Base-by-base conservation (phyloP, 2,888 invertebrate genomes). In the Pyrrhopygopsis socrates region DNA sequence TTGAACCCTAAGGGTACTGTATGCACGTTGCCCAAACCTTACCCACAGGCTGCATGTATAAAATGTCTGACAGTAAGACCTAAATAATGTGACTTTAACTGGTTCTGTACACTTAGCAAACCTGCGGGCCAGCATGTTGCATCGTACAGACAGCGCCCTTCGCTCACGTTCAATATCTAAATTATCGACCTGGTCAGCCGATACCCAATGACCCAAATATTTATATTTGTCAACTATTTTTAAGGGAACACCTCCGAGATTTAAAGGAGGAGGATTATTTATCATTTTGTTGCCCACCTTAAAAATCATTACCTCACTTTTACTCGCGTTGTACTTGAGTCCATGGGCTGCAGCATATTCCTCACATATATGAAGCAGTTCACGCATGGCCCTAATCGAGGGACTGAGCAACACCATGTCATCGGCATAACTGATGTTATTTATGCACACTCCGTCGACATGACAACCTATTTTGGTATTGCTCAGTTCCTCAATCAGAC, bases 371-470 rank as follows among this genome's bases (percentile, higher is more conserved):
- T 0, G 15, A 34, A 81, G 50, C 2, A 81, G 68, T n/a, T 58
- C 18, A 29, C 81, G 54, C 67, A 81, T 30, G 1, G 54, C 81
- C 29, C 29, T 74, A 20, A 81, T 74, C 38, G 80, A 81, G 8
- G 80, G 73, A 34, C 80, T 81, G 24, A 74, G 63, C 63, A 80
- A 70, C 60, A 80, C 70, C 71, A 71, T 80, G 58, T 76, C 11
- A 27, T 74, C 3, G 50, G 34, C n/a, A n/a, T n/a, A n/a, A n/a
- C n/a, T n/a, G n/a, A n/a, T n/a, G 30, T 71, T 80, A 24, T 81
- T 81, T 3, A 81, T 2, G 15, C 81, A 65, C 2, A 71, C n/a
- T 18, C 54, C 71, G 20, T 65, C 34, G 24, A 82, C 18, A 50
- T 78, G 76, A 41, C 83, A 83, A 2, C 83, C 83, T 2, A 79